Percentiles rank a stretch among this genome's conserved stretches.
Conservation (phyloP, 2,888 invertebrate genomes). For the Scelioninae gen. 1 region DNA sequence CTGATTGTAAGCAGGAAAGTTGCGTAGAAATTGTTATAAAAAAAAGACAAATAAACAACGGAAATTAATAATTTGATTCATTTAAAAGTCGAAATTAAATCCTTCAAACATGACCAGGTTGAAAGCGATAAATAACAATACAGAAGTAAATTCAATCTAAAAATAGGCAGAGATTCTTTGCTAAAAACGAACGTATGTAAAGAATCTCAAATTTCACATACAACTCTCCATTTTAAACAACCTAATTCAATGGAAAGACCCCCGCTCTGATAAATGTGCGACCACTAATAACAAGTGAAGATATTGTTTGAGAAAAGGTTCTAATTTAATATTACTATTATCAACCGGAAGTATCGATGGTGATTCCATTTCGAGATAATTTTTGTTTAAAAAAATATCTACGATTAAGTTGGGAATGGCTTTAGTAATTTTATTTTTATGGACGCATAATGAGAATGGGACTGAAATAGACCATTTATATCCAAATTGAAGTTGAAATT, state of each 20-base stretch:
- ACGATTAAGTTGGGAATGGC: no score
- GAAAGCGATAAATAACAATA: slow-evolving; percentile 47
- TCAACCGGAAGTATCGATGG: no score
- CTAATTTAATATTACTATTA: no score
- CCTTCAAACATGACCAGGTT: slow-evolving; percentile 10
- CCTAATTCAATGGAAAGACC: slow-evolving; percentile 34
- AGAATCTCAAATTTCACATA: slow-evolving; percentile 59
- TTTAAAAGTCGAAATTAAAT: not conserved
- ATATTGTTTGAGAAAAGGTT: slow-evolving; percentile 13
- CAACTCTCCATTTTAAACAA: slow-evolving; percentile 40
- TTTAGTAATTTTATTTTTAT: no score
- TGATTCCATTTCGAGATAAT: no score
- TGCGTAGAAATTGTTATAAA: not conserved
- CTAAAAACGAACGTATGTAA: slow-evolving; percentile 50
- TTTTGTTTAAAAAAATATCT: no score
- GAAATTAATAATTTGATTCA: not conserved
- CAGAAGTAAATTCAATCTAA: slow-evolving; percentile 53
- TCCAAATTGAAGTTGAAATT: no score
- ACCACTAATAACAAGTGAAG: slow-evolving; percentile 9
- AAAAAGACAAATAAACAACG: not conserved
- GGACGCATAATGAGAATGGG: no score
- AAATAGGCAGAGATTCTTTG: slow-evolving; percentile 50
- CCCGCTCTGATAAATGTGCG: slow-evolving; percentile 20
- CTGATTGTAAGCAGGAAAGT: not conserved
- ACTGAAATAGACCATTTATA: no score